Base-by-base conservation (phyloP, 2,797 vertebrate species). In the Vireo griseus region DNA sequence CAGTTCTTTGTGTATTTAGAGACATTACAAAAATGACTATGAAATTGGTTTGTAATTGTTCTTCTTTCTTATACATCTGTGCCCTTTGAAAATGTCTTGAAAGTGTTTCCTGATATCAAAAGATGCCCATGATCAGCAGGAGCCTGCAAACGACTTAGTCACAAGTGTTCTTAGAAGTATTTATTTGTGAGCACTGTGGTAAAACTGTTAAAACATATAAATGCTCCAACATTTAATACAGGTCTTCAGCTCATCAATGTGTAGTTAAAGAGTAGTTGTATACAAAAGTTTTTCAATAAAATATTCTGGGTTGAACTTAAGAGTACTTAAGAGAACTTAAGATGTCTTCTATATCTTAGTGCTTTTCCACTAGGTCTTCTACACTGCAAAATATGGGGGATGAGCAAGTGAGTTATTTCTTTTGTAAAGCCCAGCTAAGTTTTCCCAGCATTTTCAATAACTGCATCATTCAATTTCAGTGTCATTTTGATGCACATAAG, bases 61-160 rank as follows among this genome's bases (percentile, higher is more conserved):
- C 28, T 63, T 72, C 25, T 65, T 10, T 20, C 1, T 55, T 52
- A 35, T 9, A 29, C 9, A 33, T 35, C 15, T 48, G 5, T 8
- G 33, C 3, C 13, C 26, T 48, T 65, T 74, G 17, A 37, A 76
- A 63, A 48, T 33, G 14, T 59, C 24, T 65, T 75, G 19, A 42
- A 48, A 28, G 9, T 12, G 31, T 37, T 37, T 69, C 4, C 16
- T 28, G 35, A 28, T 88, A 24, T 18, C 5, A 51, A 35, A 71
- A 39, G 15, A n/a, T 16, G 4, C 8, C 14, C 4, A 3, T 50
- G n/a, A 28, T 28, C 0, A 0, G 6, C 57, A 66, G 62, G 14
- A 75, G 9, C 28, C 16, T 59, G 25, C 1, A 7, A 85, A 66
- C 4, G 66, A 6, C 24, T 54, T 48, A 14, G 13, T 63, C 19